Percentiles rank a stretch among this genome's conserved stretches.
phyloP scores from a whole-genome alignment of 2,113 vertebrate genomes.

The Phoenicopterus ruber region DNA sequence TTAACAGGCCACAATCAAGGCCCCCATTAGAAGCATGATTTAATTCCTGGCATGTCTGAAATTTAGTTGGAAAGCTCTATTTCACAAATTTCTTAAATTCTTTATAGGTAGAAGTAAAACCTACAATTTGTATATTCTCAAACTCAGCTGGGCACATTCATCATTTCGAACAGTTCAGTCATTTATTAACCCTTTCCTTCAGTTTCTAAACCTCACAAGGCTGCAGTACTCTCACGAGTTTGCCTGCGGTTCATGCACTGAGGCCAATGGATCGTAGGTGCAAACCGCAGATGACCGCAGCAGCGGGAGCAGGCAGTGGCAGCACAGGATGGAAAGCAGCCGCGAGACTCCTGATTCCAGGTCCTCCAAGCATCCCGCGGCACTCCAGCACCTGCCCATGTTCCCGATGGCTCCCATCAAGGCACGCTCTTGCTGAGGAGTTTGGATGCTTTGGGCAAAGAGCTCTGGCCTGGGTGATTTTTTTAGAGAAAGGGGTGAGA shows the following conservation, averaged over 20 bases:
- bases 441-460: not conserved
- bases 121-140: not conserved
- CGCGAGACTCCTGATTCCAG: not conserved
- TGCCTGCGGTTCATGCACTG: not conserved
- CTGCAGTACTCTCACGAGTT: not conserved
- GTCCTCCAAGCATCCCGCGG: not conserved
- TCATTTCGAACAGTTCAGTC: not conserved
- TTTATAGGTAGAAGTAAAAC: not conserved
- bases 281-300: fast-evolving
- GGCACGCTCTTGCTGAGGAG: not conserved
- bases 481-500: not conserved
- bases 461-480: not conserved
- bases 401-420: not conserved
- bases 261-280: not conserved
- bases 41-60: not conserved
- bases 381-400: not conserved
- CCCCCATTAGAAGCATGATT: not conserved
- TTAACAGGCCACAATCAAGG: not conserved
- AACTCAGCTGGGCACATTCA: not conserved
- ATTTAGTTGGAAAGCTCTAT: not conserved
- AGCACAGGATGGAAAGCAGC: not conserved
- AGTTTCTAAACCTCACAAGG: not conserved
- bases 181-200: not conserved
- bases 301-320: not conserved
- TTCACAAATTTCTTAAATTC: not conserved